phyloP scores from a whole-genome alignment of 2,797 vertebrate species.

The Enteromius argenteus region DNA sequence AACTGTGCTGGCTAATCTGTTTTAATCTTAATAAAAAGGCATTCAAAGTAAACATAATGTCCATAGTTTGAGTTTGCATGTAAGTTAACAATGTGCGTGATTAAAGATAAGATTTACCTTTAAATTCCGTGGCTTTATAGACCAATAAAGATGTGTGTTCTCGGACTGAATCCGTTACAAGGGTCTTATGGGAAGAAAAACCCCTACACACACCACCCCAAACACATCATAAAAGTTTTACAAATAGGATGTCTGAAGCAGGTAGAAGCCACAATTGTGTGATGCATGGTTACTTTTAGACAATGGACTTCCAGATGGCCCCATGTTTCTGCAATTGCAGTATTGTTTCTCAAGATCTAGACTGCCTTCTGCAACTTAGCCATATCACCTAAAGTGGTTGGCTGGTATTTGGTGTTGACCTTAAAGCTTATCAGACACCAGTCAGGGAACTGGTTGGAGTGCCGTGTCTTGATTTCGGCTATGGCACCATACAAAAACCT shows the following conservation, averaged over 20 bases:
- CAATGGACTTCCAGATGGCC: slow-evolving; percentile 66
- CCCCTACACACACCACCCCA: background rate
- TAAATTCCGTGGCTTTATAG: no score
- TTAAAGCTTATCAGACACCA: slow-evolving; percentile 51
- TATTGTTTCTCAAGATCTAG: slow-evolving; percentile 79
- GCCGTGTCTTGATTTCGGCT: slow-evolving; percentile 79
- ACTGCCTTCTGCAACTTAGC: slow-evolving; percentile 79
- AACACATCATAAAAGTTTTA: background rate
- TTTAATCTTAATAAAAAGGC: no score
- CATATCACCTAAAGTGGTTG: slow-evolving; percentile 70
- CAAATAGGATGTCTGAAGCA: background rate
- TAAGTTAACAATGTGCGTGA: background rate
- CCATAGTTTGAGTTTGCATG: background rate
- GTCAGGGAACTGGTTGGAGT: slow-evolving; percentile 50
- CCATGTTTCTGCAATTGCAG: slow-evolving; percentile 63
- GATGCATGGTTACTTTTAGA: no score
- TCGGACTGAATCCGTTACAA: background rate
- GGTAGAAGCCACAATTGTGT: background rate
- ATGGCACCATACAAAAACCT: slow-evolving; percentile 71
- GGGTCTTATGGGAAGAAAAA: no score
- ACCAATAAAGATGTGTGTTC: no score
- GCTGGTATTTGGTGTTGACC: slow-evolving; percentile 72
- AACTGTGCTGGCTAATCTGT: background rate
- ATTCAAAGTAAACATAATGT: background rate
- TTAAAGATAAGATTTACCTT: no score